These are phyloP conservation scores for Eilema sororculum DNA, from an alignment of 2,888 invertebrate species.

Conservation along the genomic window DNA sequence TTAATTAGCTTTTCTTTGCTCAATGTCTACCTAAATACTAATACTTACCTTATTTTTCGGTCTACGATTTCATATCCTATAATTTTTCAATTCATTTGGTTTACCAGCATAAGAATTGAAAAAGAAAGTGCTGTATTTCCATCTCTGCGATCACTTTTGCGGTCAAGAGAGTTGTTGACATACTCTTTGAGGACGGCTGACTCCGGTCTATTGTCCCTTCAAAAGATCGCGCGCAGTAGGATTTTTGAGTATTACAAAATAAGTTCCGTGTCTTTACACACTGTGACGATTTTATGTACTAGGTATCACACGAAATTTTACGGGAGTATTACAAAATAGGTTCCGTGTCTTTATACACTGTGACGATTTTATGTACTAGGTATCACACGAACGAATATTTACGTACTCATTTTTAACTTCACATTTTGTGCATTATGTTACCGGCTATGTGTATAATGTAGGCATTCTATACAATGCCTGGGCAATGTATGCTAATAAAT, in stretches of 20 bases:
- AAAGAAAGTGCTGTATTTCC: conserved; percentile 4
- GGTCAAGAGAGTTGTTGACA: conserved; percentile 20
- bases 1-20: too few species aligned
- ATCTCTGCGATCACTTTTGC: conserved; percentile 10
- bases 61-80: background rate
- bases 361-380: too few species aligned
- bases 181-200: conserved; percentile 12
- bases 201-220: conserved; percentile 7
- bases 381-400: too few species aligned
- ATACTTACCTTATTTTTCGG: background rate
- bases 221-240: background rate
- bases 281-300: background rate
- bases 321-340: too few species aligned
- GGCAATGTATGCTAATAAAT: too few species aligned
- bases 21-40: background rate
- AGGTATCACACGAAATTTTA: too few species aligned
- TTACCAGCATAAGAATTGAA: background rate
- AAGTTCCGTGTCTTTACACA: conserved; percentile 7
- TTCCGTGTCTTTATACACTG: too few species aligned
- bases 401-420: too few species aligned
- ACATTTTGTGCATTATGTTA: too few species aligned
- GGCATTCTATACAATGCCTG: too few species aligned
- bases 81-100: background rate
- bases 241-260: conserved; percentile 5
- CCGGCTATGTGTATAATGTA: too few species aligned